phyloP scores from a whole-genome alignment of 2,888 invertebrate genomes.

The Cryptops parisi region DNA sequence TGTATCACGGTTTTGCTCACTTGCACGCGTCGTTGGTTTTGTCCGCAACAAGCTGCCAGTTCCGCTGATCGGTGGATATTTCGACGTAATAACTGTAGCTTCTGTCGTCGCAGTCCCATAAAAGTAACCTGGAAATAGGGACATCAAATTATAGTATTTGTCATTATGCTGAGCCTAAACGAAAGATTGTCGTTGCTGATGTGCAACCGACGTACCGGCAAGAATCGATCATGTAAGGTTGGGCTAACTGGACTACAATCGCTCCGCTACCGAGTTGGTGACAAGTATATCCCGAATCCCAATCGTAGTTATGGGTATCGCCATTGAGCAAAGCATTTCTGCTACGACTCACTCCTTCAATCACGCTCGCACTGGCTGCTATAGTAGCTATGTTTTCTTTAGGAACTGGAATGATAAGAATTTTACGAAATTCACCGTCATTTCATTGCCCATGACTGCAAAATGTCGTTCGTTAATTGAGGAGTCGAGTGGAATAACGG shows the following conservation, averaged over 20 bases:
- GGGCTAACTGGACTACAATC: slow-evolving; percentile 87
- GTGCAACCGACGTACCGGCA: slow-evolving; percentile 43
- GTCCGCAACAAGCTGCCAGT: slow-evolving; percentile 85
- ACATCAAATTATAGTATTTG: too few relatives aligned
- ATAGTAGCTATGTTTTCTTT: slow-evolving; percentile 82
- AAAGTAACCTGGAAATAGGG: slow-evolving; percentile 45
- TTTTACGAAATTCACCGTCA: too few relatives aligned
- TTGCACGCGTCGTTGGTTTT: slow-evolving; percentile 64
- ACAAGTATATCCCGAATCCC: slow-evolving; percentile 97
- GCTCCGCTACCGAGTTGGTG: slow-evolving; percentile 90
- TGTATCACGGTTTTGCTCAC: slow-evolving; percentile 23
- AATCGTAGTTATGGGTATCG: slow-evolving; percentile 86
- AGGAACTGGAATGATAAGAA: slow-evolving; percentile 42
- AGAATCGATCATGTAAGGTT: slow-evolving; percentile 84
- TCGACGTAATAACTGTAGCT: slow-evolving; percentile 94
- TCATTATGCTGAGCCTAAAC: too few relatives aligned
- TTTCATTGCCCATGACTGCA: too few relatives aligned
- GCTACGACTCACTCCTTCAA: slow-evolving; percentile 87
- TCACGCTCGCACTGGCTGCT: slow-evolving; percentile 76
- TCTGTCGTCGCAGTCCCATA: slow-evolving; percentile 95
- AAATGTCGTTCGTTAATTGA: too few relatives aligned
- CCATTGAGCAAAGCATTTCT: slow-evolving; percentile 93
- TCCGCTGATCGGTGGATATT: slow-evolving; percentile 78
- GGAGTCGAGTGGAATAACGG: too few relatives aligned
- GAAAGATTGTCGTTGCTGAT: too few relatives aligned